phyloP scores from a whole-genome alignment of 1,140 invertebrate genomes.

The Drosophila tsacasi region DNA sequence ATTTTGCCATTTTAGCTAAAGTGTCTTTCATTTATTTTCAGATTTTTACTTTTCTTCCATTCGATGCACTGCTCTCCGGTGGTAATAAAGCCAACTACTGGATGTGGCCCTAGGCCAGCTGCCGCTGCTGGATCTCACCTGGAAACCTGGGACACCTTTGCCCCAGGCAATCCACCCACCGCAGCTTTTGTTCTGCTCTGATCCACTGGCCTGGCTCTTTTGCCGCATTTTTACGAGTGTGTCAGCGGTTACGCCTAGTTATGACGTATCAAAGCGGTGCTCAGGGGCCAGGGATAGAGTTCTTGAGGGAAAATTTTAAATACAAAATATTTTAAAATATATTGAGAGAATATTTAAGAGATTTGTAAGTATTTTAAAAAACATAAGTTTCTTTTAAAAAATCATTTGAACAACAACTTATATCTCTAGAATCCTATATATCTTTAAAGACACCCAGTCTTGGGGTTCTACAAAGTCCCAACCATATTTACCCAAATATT shows the following conservation, averaged over 20 bases:
- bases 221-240: constrained; percentile 57
- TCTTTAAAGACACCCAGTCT: not conserved
- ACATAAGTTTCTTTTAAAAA: not conserved
- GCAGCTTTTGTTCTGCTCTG: constrained; percentile 18
- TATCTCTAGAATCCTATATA: not conserved
- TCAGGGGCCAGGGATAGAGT: constrained; percentile 25
- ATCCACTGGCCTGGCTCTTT: constrained; percentile 6
- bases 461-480: not conserved
- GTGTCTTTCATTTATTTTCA: constrained; percentile 6
- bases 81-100: constrained; percentile 44
- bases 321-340: not conserved
- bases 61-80: constrained; percentile 42
- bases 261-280: constrained; percentile 73
- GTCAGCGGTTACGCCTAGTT: constrained; percentile 71
- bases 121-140: not conserved
- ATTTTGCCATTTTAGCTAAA: constrained; percentile 10
- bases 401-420: not conserved
- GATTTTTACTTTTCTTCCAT: constrained; percentile 31
- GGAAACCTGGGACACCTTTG: not conserved
- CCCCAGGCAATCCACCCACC: constrained; percentile 39
- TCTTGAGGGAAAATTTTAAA: not conserved
- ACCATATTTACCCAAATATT: not conserved
- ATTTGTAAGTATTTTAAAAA: not conserved
- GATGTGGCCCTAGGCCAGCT: constrained; percentile 11
- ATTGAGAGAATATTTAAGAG: no score